These are phyloP conservation scores for Branchinecta lynchi DNA, from an alignment of 1,140 invertebrate genomes.

Conservation along the genomic window DNA sequence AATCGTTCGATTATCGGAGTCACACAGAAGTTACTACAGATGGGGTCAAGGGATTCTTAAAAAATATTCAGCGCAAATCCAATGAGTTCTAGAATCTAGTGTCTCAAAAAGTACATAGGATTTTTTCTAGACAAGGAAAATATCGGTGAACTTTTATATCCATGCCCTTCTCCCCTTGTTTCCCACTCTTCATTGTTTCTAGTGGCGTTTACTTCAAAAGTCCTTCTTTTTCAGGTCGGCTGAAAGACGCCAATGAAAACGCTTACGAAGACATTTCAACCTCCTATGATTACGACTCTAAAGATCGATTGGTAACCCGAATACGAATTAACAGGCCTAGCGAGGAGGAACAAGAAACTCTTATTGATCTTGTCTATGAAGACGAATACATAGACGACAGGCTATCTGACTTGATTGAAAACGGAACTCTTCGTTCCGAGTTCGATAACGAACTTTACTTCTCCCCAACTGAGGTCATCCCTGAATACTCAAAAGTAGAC, in stretches of 20 bases:
- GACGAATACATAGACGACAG: not conserved
- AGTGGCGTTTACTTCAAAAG: too few relatives aligned
- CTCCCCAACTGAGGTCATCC: not conserved
- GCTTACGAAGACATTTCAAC: conserved; percentile 3
- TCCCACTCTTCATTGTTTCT: not conserved
- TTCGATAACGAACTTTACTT: conserved; percentile 3
- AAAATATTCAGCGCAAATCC: not conserved
- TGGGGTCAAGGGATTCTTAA: too few relatives aligned
- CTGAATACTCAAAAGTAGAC: not conserved
- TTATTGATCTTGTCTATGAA: conserved; percentile 1
- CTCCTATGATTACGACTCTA: not conserved
- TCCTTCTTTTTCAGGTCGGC: not conserved
- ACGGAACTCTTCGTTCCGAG: not conserved
- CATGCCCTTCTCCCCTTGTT: not conserved
- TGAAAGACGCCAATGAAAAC: not conserved
- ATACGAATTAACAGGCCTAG: not conserved
- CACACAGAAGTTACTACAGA: too few relatives aligned
- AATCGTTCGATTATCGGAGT: too few relatives aligned
- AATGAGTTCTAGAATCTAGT: not conserved
- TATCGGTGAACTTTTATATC: not conserved
- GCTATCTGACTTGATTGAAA: not conserved
- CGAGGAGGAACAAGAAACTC: conserved; percentile 6
- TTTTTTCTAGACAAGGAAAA: not conserved
- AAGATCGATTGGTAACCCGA: not conserved
- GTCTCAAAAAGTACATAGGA: not conserved